These are phyloP conservation scores for Hoplias malabaricus DNA, from an alignment of 2,113 vertebrate genomes.

Conservation along the genomic window DNA sequence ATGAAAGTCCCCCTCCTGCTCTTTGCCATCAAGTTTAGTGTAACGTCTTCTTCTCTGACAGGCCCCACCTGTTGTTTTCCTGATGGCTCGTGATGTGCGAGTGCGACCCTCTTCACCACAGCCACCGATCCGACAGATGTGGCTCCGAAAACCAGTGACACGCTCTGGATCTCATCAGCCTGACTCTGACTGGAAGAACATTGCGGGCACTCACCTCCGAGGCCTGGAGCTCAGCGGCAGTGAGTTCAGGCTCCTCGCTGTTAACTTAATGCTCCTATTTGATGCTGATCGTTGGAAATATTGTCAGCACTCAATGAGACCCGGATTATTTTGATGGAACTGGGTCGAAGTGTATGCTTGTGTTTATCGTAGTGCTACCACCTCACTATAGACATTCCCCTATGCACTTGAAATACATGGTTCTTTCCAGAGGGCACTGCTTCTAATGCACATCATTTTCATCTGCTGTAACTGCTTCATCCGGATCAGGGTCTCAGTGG, in stretches of 20 bases:
- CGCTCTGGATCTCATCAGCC: conserved; percentile 27
- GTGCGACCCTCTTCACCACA: conserved; percentile 41
- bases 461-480: no score
- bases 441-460: no score
- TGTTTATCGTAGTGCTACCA: no score
- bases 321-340: no score
- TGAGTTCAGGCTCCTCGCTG: not conserved
- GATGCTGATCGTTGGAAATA: not conserved
- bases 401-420: no score
- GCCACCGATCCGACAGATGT: conserved; percentile 40
- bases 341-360: no score
- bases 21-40: conserved; percentile 3
- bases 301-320: not conserved
- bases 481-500: no score
- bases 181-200: conserved; percentile 32
- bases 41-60: conserved; percentile 44
- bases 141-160: conserved; percentile 47
- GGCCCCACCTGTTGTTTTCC: conserved; percentile 55
- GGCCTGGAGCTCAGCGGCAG: not conserved
- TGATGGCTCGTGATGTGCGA: conserved; percentile 47
- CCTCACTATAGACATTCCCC: no score
- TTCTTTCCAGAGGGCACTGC: no score
- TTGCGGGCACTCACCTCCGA: conserved; percentile 24
- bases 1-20: conserved; percentile 22
- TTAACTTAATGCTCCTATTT: conserved; percentile 5